Evolutionary conservation across 2,113 vertebrate species (phyloP).

Genomic region (Mungos mungo): DNA sequence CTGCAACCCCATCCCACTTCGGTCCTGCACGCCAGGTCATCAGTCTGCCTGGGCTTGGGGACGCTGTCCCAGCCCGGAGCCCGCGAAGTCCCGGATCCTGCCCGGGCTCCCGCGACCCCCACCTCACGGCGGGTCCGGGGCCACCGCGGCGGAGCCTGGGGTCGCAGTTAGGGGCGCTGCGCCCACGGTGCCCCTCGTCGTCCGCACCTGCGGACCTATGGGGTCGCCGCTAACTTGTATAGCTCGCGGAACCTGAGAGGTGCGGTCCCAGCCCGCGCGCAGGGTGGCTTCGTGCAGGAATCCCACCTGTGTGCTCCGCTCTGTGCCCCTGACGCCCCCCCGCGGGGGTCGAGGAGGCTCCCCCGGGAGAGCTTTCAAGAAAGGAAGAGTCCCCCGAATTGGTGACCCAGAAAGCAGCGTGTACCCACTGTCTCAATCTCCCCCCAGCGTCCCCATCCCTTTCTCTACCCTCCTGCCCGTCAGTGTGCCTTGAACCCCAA

Average conservation of each 20-base stretch:
- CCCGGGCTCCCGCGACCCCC: neutral
- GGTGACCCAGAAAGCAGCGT: neutral
- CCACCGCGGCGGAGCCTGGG: fast-evolving
- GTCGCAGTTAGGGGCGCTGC: neutral
- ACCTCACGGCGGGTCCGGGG: neutral
- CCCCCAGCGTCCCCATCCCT: neutral
- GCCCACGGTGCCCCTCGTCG: neutral
- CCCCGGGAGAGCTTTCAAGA: neutral
- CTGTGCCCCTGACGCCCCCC: neutral
- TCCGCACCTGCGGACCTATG: neutral
- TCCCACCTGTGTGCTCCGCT: constrained; percentile 31
- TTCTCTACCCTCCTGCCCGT: neutral
- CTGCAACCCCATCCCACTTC: neutral
- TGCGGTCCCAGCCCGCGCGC: neutral
- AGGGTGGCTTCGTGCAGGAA: neutral
- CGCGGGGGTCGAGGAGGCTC: neutral
- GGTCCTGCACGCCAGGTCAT: fast-evolving
- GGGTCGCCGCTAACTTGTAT: neutral
- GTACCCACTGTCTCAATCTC: neutral
- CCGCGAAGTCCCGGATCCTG: neutral
- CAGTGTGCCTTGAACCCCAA: neutral
- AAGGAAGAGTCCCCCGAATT: neutral
- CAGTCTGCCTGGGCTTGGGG: neutral
- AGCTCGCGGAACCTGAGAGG: neutral
- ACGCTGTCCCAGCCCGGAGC: neutral